Percentiles rank a stretch among this genome's conserved stretches.
These are phyloP conservation scores for Microtus montanus DNA, from an alignment of 2,113 vertebrate genomes.

Conservation along the genomic window DNA sequence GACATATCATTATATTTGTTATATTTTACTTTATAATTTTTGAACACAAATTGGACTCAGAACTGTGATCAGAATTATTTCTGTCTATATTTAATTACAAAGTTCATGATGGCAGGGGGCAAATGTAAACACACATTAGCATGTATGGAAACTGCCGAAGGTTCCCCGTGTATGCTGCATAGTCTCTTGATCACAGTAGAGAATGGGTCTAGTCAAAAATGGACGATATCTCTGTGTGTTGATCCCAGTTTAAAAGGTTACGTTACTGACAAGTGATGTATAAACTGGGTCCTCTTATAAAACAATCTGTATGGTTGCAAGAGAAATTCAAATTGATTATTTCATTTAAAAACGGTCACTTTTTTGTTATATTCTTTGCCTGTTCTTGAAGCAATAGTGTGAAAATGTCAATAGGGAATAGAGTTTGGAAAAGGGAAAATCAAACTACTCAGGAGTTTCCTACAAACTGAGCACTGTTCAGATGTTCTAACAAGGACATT, in stretches of 20 bases:
- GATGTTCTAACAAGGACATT: background rate
- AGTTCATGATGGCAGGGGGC: slow-evolving; percentile 30
- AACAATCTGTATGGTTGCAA: background rate
- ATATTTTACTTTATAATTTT: slow-evolving; percentile 78
- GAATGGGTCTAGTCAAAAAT: background rate
- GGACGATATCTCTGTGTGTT: background rate
- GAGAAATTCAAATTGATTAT: background rate
- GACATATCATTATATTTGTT: slow-evolving; percentile 63
- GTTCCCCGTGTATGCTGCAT: background rate
- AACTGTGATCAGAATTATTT: slow-evolving; percentile 61
- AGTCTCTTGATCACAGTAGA: background rate
- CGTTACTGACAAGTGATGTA: background rate
- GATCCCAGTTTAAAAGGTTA: background rate
- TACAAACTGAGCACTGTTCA: background rate
- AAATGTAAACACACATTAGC: slow-evolving; percentile 59
- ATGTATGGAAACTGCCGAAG: background rate
- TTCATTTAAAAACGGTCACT: slow-evolving; percentile 16
- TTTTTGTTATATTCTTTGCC: background rate
- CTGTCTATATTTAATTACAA: slow-evolving; percentile 67
- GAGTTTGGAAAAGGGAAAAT: background rate
- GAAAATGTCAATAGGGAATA: background rate
- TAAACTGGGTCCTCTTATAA: background rate
- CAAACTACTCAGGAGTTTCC: background rate
- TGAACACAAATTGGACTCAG: slow-evolving; percentile 64
- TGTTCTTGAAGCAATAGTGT: background rate